These are phyloP conservation scores for Ooceraea biroi DNA, from an alignment of 1,140 invertebrate species.

Conservation along the genomic window DNA sequence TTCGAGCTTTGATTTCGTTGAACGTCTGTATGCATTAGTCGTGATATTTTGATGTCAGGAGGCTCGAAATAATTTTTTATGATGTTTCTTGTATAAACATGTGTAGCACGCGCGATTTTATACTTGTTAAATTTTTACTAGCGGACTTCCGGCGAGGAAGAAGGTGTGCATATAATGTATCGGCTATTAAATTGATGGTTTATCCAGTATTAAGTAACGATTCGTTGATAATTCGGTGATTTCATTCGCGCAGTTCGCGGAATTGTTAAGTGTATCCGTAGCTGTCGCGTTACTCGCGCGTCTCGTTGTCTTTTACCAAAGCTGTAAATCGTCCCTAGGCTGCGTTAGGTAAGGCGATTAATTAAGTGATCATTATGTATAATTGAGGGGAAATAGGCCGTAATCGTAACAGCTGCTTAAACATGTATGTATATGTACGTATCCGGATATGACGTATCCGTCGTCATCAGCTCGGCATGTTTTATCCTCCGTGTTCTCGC, in stretches of 20 bases:
- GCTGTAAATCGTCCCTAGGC: conserved; percentile 28
- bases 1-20: conserved; percentile 10
- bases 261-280: neutral
- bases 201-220: conserved; percentile 7
- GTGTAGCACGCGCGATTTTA: conserved; percentile 4
- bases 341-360: conserved; percentile 29
- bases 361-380: neutral
- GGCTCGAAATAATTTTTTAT: conserved; percentile 37
- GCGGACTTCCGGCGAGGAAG: neutral
- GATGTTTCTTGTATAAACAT: neutral
- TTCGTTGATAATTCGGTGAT: neutral
- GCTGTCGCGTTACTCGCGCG: neutral
- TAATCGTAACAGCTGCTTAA: conserved; percentile 25
- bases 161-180: neutral
- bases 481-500: conserved; percentile 8
- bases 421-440: neutral
- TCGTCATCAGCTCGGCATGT: neutral
- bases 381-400: conserved; percentile 6
- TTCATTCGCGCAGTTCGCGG: conserved; percentile 28
- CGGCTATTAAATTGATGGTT: neutral
- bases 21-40: conserved; percentile 1
- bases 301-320: conserved; percentile 39
- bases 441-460: too few species aligned
- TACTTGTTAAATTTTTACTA: neutral
- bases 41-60: conserved; percentile 3